phyloP scores from a whole-genome alignment of 2,113 vertebrate species.

The Zosterops borbonicus region DNA sequence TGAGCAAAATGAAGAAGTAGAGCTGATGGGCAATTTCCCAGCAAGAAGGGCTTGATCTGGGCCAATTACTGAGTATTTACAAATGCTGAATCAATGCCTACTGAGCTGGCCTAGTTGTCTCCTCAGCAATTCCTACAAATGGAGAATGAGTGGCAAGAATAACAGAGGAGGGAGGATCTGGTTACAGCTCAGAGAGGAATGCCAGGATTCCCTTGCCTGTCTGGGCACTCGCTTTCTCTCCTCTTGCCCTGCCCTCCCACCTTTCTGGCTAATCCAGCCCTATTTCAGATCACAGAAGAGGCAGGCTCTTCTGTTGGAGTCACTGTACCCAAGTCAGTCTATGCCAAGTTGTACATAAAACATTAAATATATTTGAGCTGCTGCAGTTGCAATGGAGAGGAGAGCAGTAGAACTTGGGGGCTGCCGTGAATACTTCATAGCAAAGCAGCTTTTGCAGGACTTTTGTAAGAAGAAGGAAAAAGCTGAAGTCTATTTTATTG shows the following conservation, averaged over 20 bases:
- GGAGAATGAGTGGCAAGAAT: neutral
- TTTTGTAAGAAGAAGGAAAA: neutral
- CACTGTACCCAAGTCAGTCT: neutral
- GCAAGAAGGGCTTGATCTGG: neutral
- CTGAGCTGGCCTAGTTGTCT: neutral
- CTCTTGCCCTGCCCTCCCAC: neutral
- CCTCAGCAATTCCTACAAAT: neutral
- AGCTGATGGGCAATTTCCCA: neutral
- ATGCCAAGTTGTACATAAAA: neutral
- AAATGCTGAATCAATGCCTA: neutral
- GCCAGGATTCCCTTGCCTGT: conserved; percentile 1
- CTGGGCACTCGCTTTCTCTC: neutral
- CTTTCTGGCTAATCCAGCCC: neutral
- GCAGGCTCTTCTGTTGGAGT: neutral
- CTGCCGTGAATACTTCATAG: neutral
- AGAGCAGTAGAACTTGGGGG: neutral
- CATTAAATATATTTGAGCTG: neutral
- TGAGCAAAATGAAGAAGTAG: neutral
- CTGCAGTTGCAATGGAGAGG: neutral
- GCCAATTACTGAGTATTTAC: neutral
- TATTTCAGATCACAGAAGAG: neutral
- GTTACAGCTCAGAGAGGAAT: conserved; percentile 19
- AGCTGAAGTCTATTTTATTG: neutral
- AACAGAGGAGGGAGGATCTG: neutral
- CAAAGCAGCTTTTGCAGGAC: neutral